These are phyloP conservation scores for Sternarchorhynchus goeldii DNA, from an alignment of 2,797 vertebrate genomes.

Conservation along the genomic window DNA sequence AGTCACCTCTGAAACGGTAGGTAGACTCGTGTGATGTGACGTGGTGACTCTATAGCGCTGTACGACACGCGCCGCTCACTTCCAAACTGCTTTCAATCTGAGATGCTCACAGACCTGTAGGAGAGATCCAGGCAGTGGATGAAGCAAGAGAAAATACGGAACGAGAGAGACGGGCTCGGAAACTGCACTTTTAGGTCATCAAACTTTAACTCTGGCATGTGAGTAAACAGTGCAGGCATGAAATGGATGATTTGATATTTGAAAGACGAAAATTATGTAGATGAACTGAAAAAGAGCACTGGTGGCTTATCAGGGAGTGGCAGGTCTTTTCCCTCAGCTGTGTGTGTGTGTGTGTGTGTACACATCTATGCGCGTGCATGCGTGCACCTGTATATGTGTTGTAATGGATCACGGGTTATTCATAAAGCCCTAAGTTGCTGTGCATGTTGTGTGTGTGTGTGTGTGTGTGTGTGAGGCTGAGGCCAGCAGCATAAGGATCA, in stretches of 20 bases:
- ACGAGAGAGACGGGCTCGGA: constrained; percentile 15
- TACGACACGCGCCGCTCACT: no score
- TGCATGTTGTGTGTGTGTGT: constrained; percentile 21
- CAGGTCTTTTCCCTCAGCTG: constrained; percentile 58
- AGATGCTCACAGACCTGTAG: not conserved
- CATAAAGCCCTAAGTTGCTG: constrained; percentile 51
- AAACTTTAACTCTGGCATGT: constrained; percentile 42
- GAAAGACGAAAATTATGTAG: constrained; percentile 58
- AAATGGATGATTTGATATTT: constrained; percentile 58
- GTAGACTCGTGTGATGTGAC: no score
- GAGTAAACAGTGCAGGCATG: constrained; percentile 56
- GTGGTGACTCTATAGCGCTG: no score
- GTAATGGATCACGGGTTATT: constrained; percentile 59
- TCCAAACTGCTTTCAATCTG: not conserved
- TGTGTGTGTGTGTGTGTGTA: constrained; percentile 49
- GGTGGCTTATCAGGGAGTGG: constrained; percentile 54
- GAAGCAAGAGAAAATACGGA: constrained; percentile 16
- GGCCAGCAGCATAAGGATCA: constrained; percentile 38
- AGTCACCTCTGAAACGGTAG: constrained; percentile 43
- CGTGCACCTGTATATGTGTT: constrained; percentile 53
- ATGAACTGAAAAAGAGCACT: constrained; percentile 55
- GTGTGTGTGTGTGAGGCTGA: constrained; percentile 44
- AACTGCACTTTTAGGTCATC: constrained; percentile 15
- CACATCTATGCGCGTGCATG: constrained; percentile 43
- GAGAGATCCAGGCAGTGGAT: constrained; percentile 36